Evolutionary conservation across 2,888 invertebrate species (phyloP), one percentile per base, ranked within the genome.

Genomic region (Brachylomia viminalis): DNA sequence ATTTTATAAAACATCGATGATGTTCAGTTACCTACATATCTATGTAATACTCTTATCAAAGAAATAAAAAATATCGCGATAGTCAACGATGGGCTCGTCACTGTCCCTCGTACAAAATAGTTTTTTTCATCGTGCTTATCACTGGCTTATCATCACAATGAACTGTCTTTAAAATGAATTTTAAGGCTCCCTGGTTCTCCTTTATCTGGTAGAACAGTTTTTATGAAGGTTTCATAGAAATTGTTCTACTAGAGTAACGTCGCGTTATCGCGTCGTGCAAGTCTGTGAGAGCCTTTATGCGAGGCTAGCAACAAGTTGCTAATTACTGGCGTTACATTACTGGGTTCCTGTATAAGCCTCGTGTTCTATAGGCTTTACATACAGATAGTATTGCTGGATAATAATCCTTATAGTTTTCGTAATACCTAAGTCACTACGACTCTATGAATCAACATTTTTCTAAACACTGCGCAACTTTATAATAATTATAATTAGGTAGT

Each of bases 241-340:
- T 38, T 38, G 38, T 5, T 38, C 38, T 38, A 33, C 33, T 5
- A 33, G 33, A 33, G 5, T 33, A 2, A 5, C 33, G 33, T 33
- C 33, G 3, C 33, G 5, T 5, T 33, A 7, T 38, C 38, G 38
- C 38, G 38, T 38, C 38, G 38, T 7, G 38, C 38, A 7, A 38
- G 5, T 5, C 38, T 38, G 38, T 7, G 38, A 7, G 38, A 38
- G 38, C 5, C 38, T 38, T 38, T 49, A n/a, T 20, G 13, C 49
- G 20, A 77, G 27, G 77, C 49, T 27, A 66, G 83, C 20, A 81
- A 56, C 61, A 75, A 66, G 54, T 81, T 47, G 49, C 13, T 66
- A 79, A 56, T 73, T 66, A 45, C 38, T 33, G 30, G 59, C 58
- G 64, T 59, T 64, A 68, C 59, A 52, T 42, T 80, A 58, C 54